phyloP scores from a whole-genome alignment of 2,113 vertebrate genomes.

The Ibidorhyncha struthersii region DNA sequence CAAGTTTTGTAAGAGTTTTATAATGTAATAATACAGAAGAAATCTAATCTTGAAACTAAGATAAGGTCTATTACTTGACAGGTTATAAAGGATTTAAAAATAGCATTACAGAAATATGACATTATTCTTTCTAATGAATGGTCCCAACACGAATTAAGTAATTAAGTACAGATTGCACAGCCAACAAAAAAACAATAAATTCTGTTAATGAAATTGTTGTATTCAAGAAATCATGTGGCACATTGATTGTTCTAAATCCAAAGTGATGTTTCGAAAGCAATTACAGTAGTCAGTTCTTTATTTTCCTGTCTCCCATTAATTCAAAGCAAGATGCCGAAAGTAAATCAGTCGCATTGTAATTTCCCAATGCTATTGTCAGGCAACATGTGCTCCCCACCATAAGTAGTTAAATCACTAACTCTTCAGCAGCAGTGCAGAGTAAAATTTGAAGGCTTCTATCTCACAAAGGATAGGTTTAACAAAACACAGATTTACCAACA shows the following conservation, averaged over 20 bases:
- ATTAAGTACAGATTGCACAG: not conserved
- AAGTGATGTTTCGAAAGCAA: not conserved
- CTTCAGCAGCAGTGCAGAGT: not conserved
- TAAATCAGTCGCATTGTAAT: not conserved
- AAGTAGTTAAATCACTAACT: not conserved
- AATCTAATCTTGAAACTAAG: not conserved
- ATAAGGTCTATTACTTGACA: not conserved
- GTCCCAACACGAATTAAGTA: not conserved
- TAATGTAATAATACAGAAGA: not conserved
- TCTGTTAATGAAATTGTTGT: not conserved
- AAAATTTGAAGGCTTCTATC: not conserved
- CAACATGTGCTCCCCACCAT: not conserved
- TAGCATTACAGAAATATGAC: not conserved
- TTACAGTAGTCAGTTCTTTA: not conserved
- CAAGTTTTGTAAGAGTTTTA: not conserved
- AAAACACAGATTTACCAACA: not conserved
- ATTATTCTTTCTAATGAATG: not conserved
- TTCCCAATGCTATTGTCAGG: not conserved
- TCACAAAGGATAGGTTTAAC: not conserved
- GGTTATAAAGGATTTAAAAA: not conserved
- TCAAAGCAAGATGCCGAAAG: not conserved
- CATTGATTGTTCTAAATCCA: not conserved
- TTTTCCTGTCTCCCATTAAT: not conserved
- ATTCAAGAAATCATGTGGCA: not conserved
- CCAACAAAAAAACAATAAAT: not conserved